These are phyloP conservation scores for Lutjanus argentimaculatus DNA, from an alignment of 2,797 vertebrate species.

Conservation along the genomic window DNA sequence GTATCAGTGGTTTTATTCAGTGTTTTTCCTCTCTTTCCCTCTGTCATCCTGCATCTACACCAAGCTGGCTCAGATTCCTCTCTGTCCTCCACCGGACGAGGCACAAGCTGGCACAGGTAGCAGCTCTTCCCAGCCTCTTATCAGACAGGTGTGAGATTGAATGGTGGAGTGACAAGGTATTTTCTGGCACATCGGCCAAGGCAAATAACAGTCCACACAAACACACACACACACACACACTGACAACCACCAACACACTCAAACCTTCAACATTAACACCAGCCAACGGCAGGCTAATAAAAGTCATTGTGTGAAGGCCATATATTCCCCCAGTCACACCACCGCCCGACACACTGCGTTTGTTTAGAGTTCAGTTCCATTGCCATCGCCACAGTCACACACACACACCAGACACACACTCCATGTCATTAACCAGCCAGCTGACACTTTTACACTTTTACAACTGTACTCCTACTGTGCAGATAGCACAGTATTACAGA, in stretches of 20 bases:
- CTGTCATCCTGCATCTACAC: neutral
- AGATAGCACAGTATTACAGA: constrained; percentile 56
- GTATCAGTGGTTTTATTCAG: neutral
- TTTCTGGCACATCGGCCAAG: constrained; percentile 59
- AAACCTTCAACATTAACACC: constrained; percentile 61
- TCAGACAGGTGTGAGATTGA: constrained; percentile 65
- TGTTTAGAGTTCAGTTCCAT: constrained; percentile 77
- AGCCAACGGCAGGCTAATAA: constrained; percentile 72
- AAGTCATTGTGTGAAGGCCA: constrained; percentile 64
- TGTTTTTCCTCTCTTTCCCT: neutral
- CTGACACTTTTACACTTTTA: constrained; percentile 82
- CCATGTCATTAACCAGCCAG: constrained; percentile 65
- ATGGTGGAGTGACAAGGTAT: constrained; percentile 43
- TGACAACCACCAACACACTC: constrained; percentile 42
- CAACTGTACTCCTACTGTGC: constrained; percentile 69
- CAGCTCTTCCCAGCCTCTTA: constrained; percentile 60
- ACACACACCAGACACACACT: constrained; percentile 47
- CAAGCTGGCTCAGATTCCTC: constrained; percentile 2
- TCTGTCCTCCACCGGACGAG: constrained; percentile 6
- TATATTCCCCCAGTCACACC: constrained; percentile 56
- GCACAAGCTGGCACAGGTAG: constrained; percentile 50
- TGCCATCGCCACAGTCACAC: constrained; percentile 52
- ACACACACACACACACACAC: constrained; percentile 35
- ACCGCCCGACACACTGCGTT: constrained; percentile 40
- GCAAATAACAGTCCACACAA: constrained; percentile 55